phyloP scores from a whole-genome alignment of 2,113 vertebrate genomes.

The Crotalus helleri region DNA sequence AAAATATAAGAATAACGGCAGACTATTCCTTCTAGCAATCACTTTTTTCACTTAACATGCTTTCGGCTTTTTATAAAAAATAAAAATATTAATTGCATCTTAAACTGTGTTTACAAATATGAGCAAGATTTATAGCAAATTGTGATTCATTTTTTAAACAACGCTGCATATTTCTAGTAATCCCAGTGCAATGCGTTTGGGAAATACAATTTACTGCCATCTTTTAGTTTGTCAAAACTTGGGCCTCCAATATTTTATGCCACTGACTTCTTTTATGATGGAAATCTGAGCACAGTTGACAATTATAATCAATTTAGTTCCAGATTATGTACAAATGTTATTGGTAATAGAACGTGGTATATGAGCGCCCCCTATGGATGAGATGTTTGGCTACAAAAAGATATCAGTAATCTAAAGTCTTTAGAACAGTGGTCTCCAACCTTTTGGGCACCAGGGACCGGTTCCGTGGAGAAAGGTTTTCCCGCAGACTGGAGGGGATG shows the following conservation, averaged over 20 bases:
- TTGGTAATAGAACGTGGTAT: conserved; percentile 9
- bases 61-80: not conserved
- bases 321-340: not conserved
- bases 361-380: conserved; percentile 41
- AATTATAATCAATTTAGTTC: not conserved
- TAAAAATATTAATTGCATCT: not conserved
- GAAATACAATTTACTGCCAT: conserved; percentile 36
- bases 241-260: conserved; percentile 12
- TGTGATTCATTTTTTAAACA: too few species aligned
- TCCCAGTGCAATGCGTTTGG: conserved; percentile 39
- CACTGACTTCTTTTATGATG: conserved; percentile 19
- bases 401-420: not conserved
- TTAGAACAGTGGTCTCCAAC: not conserved
- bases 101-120: not conserved
- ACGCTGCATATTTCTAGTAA: not conserved
- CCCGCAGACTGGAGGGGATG: too few species aligned
- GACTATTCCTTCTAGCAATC: not conserved
- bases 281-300: conserved; percentile 20
- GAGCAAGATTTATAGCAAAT: not conserved
- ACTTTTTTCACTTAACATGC: not conserved
- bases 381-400: not conserved
- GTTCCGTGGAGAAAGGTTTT: too few species aligned
- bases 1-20: not conserved
- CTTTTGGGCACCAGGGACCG: too few species aligned
- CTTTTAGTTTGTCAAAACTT: conserved; percentile 37